A percentile compares a stretch with the other conserved stretches of the same genome.
These are phyloP conservation scores for Gallinago media DNA, from an alignment of 2,113 vertebrate species.

Conservation along the genomic window DNA sequence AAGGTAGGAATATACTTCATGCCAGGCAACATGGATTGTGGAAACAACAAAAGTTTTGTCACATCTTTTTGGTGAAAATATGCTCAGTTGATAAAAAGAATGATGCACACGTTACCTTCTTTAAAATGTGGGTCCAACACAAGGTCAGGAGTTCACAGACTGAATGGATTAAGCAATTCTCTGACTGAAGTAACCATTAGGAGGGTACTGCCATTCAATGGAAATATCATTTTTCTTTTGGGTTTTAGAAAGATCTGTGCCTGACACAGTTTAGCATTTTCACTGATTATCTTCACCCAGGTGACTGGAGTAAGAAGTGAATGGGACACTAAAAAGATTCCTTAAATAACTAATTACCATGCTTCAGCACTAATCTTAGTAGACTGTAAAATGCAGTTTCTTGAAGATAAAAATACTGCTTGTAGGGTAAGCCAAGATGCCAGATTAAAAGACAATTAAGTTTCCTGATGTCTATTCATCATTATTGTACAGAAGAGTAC, in stretches of 20 bases:
- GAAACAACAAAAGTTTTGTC: background rate
- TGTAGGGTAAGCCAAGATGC: background rate
- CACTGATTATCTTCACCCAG: background rate
- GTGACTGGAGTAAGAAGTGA: background rate
- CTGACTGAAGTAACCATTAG: background rate
- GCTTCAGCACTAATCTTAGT: background rate
- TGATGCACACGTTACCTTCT: background rate
- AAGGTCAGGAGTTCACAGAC: background rate
- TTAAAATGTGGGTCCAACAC: background rate
- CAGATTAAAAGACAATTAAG: background rate
- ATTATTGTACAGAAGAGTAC: background rate
- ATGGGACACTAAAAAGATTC: background rate
- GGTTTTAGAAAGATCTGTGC: background rate
- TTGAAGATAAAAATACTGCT: conserved; percentile 2
- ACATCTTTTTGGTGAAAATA: background rate
- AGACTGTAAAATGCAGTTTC: background rate
- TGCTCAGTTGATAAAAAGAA: background rate
- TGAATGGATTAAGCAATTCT: background rate
- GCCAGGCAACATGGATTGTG: background rate
- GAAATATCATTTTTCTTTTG: background rate
- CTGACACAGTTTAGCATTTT: background rate
- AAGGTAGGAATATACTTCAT: background rate
- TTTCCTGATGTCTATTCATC: background rate
- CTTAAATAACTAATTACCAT: background rate
- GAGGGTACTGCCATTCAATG: background rate